Evolutionary conservation across 2,888 invertebrate genomes (phyloP).

Genomic region (Amiota mariae): DNA sequence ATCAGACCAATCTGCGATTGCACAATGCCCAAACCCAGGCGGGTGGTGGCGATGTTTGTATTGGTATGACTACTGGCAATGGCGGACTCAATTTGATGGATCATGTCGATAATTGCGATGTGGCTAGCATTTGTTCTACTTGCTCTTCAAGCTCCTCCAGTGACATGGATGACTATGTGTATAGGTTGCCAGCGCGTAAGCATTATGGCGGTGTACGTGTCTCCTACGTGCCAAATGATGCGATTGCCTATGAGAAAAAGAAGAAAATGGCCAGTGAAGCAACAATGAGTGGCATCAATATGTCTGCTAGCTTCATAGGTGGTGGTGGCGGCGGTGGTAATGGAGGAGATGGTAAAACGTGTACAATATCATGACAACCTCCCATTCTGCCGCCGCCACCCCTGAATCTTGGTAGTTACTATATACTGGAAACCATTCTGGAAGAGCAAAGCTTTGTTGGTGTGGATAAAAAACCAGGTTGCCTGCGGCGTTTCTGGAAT

Average conservation of each 20-base stretch:
- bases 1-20: slow-evolving; percentile 68
- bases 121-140: slow-evolving; percentile 89
- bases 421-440: slow-evolving; percentile 67
- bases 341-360: slow-evolving; percentile 81
- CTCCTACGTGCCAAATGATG: slow-evolving; percentile 94
- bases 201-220: slow-evolving; percentile 92
- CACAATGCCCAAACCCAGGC: slow-evolving; percentile 69
- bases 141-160: slow-evolving; percentile 90
- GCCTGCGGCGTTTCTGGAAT: slow-evolving; percentile 65
- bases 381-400: slow-evolving; percentile 69
- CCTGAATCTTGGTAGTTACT: slow-evolving; percentile 67
- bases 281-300: slow-evolving; percentile 25
- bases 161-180: slow-evolving; percentile 89
- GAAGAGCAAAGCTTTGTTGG: slow-evolving; percentile 66
- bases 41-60: slow-evolving; percentile 44
- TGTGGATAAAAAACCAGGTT: slow-evolving; percentile 66
- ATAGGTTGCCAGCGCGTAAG: slow-evolving; percentile 86
- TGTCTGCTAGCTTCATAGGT: slow-evolving; percentile 51
- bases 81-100: slow-evolving; percentile 49
- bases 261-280: slow-evolving; percentile 74
- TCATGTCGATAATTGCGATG: slow-evolving; percentile 76
- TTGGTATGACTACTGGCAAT: slow-evolving; percentile 35
- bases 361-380: slow-evolving; percentile 85
- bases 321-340: slow-evolving; percentile 25
- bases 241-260: slow-evolving; percentile 85